Conservation (phyloP, 2,888 invertebrate genomes). For the Epiblema foenella region DNA sequence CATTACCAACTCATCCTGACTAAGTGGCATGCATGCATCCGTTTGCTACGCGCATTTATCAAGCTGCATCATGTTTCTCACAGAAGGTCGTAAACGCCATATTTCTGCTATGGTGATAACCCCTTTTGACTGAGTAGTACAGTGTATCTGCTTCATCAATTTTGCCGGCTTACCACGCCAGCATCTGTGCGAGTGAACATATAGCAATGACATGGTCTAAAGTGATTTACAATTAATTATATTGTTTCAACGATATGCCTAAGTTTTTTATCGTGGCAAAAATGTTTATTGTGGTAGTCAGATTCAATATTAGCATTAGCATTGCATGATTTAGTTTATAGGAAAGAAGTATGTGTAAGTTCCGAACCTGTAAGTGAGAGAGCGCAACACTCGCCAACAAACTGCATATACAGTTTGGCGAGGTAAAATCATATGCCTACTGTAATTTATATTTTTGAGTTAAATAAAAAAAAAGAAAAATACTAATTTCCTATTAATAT, state of each 20-base stretch:
- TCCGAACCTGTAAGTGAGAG: no score
- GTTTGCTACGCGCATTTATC: slow-evolving; percentile 29
- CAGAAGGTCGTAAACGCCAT: slow-evolving; percentile 5
- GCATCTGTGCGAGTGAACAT: slow-evolving; percentile 7
- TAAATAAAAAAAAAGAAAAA: no score
- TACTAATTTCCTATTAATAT: no score
- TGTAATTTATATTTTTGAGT: no score
- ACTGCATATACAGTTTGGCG: no score
- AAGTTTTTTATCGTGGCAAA: not conserved
- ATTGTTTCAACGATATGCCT: not conserved
- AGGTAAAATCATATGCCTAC: no score
- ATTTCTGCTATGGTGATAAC: not conserved
- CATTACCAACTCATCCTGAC: slow-evolving; percentile 35
- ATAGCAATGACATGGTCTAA: not conserved
- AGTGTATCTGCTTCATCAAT: slow-evolving; percentile 30
- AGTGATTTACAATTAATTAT: slow-evolving; percentile 7
- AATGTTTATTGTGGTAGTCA: not conserved
- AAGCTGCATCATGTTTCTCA: slow-evolving; percentile 11
- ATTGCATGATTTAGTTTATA: no score
- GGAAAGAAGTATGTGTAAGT: no score
- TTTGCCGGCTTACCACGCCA: slow-evolving; percentile 25
- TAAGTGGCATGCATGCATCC: slow-evolving; percentile 35
- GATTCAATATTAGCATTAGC: no score
- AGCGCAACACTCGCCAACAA: no score
- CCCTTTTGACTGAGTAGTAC: not conserved